Evolutionary conservation across 2,888 invertebrate genomes (phyloP).

Genomic region (Cantharis flavilabris): DNA sequence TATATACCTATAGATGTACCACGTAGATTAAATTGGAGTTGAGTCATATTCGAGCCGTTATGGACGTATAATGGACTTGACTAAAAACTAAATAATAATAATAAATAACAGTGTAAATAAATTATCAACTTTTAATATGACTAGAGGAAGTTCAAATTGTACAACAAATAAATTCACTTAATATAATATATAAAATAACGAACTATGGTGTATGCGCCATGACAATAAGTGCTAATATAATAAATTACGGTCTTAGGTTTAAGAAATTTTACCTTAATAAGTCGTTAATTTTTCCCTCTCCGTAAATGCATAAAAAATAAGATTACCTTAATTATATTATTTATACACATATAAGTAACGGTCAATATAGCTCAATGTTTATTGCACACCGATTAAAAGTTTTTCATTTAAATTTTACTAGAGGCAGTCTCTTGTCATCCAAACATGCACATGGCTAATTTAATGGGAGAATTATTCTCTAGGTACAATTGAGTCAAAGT

Average conservation of each 20-base stretch:
- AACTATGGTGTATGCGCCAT: not conserved
- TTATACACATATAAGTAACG: constrained; percentile 1
- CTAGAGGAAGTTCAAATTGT: not conserved
- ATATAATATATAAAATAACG: not conserved
- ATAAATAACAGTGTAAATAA: not conserved
- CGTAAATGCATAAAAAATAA: constrained; percentile 37
- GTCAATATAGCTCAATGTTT: not conserved
- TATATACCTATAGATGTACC: no score
- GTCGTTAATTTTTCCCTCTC: constrained; percentile 51
- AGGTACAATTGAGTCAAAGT: constrained; percentile 43
- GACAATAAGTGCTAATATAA: not conserved
- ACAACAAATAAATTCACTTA: not conserved
- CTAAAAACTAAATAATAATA: not conserved
- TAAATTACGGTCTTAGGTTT: constrained; percentile 18
- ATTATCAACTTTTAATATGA: not conserved
- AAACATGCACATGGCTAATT: constrained; percentile 51
- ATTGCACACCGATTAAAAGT: not conserved
- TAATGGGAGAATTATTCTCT: constrained; percentile 49
- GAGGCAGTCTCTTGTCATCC: constrained; percentile 44
- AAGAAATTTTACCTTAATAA: constrained; percentile 34
- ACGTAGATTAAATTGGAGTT: no score
- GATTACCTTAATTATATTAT: constrained; percentile 1
- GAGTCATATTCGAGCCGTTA: no score
- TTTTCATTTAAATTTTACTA: not conserved
- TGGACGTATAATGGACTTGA: no score